Conservation (phyloP, 2,797 vertebrate species). For the Dallia pectoralis region DNA sequence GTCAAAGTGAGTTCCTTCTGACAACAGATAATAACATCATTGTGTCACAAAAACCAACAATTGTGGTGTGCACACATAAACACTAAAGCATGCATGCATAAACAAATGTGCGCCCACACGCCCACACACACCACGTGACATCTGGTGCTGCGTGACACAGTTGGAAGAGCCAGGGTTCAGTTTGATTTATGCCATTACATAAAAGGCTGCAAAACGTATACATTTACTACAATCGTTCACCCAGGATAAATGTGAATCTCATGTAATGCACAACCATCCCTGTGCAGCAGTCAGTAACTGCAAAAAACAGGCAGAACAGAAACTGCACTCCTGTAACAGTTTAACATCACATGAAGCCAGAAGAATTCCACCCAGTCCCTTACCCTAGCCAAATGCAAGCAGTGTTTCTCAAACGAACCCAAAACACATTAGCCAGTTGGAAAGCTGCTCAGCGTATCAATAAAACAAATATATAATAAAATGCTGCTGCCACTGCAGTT, state of each 20-base stretch:
- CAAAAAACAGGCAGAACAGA: background rate
- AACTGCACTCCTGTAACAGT: slow-evolving; percentile 20
- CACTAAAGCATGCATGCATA: background rate
- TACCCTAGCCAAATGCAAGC: slow-evolving; percentile 13
- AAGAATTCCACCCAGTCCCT: background rate
- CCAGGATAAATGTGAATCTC: background rate
- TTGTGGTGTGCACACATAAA: slow-evolving; percentile 12
- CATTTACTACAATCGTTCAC: too few relatives aligned
- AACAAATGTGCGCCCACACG: slow-evolving; percentile 2
- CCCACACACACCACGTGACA: slow-evolving; percentile 2
- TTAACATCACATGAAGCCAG: slow-evolving; percentile 19
- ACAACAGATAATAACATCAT: slow-evolving; percentile 28
- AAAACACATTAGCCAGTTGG: slow-evolving; percentile 16
- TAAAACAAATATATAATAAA: background rate
- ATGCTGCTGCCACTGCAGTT: background rate
- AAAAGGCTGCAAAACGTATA: too few relatives aligned
- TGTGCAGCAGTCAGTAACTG: background rate
- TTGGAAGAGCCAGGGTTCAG: too few relatives aligned
- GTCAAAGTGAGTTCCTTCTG: slow-evolving; percentile 38
- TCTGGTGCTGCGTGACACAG: too few relatives aligned
- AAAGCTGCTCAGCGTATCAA: background rate
- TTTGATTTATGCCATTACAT: too few relatives aligned
- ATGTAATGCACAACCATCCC: too few relatives aligned
- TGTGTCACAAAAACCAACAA: slow-evolving; percentile 27
- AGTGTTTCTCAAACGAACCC: slow-evolving; percentile 43